Evolutionary conservation across 2,888 invertebrate species (phyloP), one percentile per base, ranked within the genome.

Genomic region (Phasia obesa): DNA sequence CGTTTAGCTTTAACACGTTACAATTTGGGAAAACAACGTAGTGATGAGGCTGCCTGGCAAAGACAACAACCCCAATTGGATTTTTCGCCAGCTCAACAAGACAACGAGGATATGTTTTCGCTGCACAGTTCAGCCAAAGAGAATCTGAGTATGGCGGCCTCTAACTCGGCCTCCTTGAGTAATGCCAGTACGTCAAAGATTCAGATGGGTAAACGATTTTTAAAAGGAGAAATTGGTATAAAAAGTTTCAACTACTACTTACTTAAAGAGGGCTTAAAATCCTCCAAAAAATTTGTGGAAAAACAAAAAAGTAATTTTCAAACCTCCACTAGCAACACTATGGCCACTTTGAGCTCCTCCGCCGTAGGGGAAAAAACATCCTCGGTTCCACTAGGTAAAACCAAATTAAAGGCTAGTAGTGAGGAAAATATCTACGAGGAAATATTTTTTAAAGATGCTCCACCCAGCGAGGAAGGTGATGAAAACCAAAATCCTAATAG

Each of bases 241-340:
- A 91, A 91, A 84, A 92, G 91, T 87, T 92, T 92, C 83, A 92
- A 92, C 75, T 92, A 92, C 82, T 92, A 92, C 85, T 86, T 92
- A 23, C 86, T 92, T 0, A 91, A 92, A 79, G 91, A 92, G 85
- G 91, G 91, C 4, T 80, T 92, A 6, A 91, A 91, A 81, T 90
- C 90, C 57, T 89, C 90, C 0, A 91, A 91, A 70, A 91, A 91
- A 78, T 87, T 89, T 79, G 88, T 88, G 0, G 89, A 90, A 27
- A 91, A 90, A 75, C 90, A 90, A 59, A 83, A 83, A 25, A 79
- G 5, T 21, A 79, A 53, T 35, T 87, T 88, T 49, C 86, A 86
- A 27, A 85, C 87, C 0, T 25, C 67, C 7, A 70, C 81, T 9
- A 51, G 19, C 17, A 70, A 69, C 35, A 19, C 70, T 0, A 5